These are phyloP conservation scores for Nothocercus julius DNA, from an alignment of 2,113 vertebrate genomes.

Conservation along the genomic window DNA sequence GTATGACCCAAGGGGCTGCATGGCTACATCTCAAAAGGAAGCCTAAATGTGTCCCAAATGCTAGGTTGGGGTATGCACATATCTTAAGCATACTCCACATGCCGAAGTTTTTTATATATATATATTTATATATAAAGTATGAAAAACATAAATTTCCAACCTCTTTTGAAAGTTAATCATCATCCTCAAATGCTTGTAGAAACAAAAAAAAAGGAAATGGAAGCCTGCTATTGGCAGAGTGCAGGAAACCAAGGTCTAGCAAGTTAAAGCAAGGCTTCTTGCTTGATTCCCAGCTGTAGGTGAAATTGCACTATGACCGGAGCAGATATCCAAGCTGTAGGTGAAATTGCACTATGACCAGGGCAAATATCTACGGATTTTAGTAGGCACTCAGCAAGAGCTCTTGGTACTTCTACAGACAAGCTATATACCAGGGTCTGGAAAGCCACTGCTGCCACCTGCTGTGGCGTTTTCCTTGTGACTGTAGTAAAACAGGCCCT, in stretches of 20 bases:
- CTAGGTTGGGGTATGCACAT: too few species aligned
- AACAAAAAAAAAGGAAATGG: neutral
- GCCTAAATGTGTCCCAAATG: neutral
- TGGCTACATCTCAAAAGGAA: neutral
- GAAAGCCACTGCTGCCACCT: slow-evolving; percentile 22
- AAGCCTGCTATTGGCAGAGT: neutral
- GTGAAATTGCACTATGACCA: neutral
- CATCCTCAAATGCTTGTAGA: neutral
- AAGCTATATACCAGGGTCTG: neutral
- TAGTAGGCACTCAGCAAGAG: neutral
- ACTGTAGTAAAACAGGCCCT: neutral
- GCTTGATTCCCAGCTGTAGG: neutral
- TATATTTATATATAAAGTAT: neutral
- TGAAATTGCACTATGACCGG: neutral
- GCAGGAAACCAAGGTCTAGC: neutral
- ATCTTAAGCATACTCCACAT: neutral
- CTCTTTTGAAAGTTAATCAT: neutral
- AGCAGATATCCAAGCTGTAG: neutral
- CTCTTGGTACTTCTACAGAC: neutral
- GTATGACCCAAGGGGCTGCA: neutral
- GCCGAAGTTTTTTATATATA: neutral
- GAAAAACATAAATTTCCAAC: neutral
- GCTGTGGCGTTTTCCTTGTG: neutral
- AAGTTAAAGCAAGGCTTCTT: fast-evolving
- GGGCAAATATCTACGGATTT: neutral